These are phyloP conservation scores for Solenopsis invicta DNA, from an alignment of 1,140 invertebrate genomes.

Conservation along the genomic window DNA sequence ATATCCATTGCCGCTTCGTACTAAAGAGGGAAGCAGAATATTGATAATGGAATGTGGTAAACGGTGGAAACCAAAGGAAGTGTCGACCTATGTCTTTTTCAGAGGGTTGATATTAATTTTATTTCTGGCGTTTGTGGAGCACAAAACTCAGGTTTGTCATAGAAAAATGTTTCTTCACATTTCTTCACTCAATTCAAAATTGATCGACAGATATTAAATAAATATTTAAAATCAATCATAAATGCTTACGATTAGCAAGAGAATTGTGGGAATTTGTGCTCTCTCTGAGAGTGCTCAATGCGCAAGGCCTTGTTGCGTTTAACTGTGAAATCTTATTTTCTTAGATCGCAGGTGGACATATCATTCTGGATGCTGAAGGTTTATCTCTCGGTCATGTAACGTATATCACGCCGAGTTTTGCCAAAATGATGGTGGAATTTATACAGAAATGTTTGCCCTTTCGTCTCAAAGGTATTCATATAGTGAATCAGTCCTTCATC, in stretches of 20 bases:
- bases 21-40: slow-evolving; percentile 87
- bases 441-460: slow-evolving; percentile 90
- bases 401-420: slow-evolving; percentile 91
- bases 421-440: slow-evolving; percentile 89
- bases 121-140: slow-evolving; percentile 89
- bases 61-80: slow-evolving; percentile 90
- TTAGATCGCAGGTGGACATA: slow-evolving; percentile 87
- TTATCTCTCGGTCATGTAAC: slow-evolving; percentile 90
- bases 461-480: slow-evolving; percentile 91
- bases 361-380: slow-evolving; percentile 91
- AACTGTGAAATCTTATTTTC: neutral
- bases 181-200: neutral
- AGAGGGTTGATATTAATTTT: slow-evolving; percentile 88
- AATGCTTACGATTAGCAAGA: neutral
- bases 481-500: slow-evolving; percentile 93
- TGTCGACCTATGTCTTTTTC: slow-evolving; percentile 88
- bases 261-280: neutral
- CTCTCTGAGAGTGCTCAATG: neutral
- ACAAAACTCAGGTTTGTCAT: slow-evolving; percentile 88
- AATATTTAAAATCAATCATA: slow-evolving; percentile 14
- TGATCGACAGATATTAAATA: neutral
- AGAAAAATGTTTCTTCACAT: neutral
- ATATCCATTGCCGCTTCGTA: slow-evolving; percentile 88
- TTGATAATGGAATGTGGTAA: slow-evolving; percentile 88
- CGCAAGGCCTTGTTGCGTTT: neutral